These are phyloP conservation scores for Protodeltote pygarga DNA, from an alignment of 2,888 invertebrate species.

Conservation along the genomic window DNA sequence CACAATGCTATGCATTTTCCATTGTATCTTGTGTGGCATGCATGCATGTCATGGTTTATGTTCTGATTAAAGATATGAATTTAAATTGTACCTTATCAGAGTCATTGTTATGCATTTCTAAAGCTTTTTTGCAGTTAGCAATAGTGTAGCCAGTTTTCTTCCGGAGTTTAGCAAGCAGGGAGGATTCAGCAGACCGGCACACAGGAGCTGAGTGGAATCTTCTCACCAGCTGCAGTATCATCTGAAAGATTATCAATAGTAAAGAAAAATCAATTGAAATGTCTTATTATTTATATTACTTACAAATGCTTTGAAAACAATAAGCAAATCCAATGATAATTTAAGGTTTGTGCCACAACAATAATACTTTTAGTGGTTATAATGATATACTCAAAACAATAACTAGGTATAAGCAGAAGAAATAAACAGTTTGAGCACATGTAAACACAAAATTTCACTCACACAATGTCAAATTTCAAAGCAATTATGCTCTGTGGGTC, in stretches of 20 bases:
- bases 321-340: constrained; percentile 1
- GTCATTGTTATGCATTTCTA: constrained; percentile 96
- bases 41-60: background rate
- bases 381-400: too few relatives aligned
- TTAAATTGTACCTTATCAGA: constrained; percentile 89
- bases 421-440: constrained; percentile 7
- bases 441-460: constrained; percentile 31
- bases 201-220: constrained; percentile 87
- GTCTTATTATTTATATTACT: background rate
- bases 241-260: constrained; percentile 71
- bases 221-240: constrained; percentile 87
- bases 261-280: background rate
- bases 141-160: constrained; percentile 99
- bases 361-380: constrained; percentile 3
- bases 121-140: constrained; percentile 97
- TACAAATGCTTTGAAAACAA: constrained; percentile 9
- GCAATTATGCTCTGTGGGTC: constrained; percentile 26
- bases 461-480: constrained; percentile 38
- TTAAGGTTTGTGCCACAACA: constrained; percentile 1
- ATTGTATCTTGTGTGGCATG: too few relatives aligned
- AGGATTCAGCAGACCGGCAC: constrained; percentile 89
- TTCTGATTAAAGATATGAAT: background rate
- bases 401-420: constrained; percentile 15
- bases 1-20: too few relatives aligned
- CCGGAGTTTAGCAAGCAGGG: constrained; percentile 92